Percentiles rank a stretch among this genome's conserved stretches.
phyloP scores from a whole-genome alignment of 2,888 invertebrate species.

The Lamellibrachia columna region DNA sequence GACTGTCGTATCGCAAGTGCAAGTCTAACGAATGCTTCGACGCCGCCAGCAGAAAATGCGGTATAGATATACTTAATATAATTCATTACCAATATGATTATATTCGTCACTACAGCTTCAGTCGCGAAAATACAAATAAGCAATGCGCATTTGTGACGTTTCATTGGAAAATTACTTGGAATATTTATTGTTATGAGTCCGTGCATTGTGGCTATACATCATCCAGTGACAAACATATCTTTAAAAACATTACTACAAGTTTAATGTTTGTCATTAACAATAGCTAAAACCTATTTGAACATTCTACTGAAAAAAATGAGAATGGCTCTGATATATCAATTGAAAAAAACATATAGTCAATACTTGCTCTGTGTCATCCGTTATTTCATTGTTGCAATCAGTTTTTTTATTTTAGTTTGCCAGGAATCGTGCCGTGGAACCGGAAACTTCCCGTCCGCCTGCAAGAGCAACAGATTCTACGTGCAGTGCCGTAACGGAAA shows the following conservation, averaged over 20 bases:
- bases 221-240: no score
- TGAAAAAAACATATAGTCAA: no score
- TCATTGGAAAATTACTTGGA: no score
- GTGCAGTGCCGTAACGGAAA: background rate
- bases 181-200: no score
- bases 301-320: no score
- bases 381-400: background rate
- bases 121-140: background rate
- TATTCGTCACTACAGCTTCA: background rate
- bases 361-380: background rate
- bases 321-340: no score
- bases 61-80: background rate
- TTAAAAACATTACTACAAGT: no score
- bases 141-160: no score
- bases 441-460: slow-evolving; percentile 10
- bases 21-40: background rate
- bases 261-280: no score
- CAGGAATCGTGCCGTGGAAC: background rate
- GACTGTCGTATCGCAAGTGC: background rate
- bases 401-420: background rate
- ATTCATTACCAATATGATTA: background rate
- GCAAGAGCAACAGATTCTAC: background rate
- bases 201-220: no score
- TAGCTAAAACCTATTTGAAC: no score
- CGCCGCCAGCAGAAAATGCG: background rate